Conservation (phyloP, 2,888 invertebrate species). For the Prostheceraeus crozeri region DNA sequence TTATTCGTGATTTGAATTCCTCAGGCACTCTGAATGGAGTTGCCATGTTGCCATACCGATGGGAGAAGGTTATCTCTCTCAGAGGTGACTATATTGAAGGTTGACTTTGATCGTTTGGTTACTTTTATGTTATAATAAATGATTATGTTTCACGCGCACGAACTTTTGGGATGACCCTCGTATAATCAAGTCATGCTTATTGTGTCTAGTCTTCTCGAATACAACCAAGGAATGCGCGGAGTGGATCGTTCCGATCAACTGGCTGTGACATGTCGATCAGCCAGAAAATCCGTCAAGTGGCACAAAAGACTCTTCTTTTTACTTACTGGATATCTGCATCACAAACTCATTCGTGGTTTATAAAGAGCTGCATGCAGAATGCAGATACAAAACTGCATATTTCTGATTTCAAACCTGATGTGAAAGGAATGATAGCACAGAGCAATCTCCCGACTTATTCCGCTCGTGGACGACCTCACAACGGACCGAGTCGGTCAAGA, state of each 20-base stretch:
- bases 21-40: no score
- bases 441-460: conserved; percentile 16
- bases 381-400: conserved; percentile 5
- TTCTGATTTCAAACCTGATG: conserved; percentile 19
- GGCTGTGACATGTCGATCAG: conserved; percentile 12
- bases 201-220: conserved; percentile 13
- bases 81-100: no score
- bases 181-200: no score
- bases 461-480: background rate
- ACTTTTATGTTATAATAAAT: no score
- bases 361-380: background rate
- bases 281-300: conserved; percentile 14
- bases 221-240: conserved; percentile 12
- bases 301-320: conserved; percentile 15
- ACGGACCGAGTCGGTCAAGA: background rate
- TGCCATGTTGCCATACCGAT: no score
- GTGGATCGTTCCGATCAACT: conserved; percentile 13
- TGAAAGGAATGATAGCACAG: conserved; percentile 4
- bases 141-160: no score
- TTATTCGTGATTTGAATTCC: no score
- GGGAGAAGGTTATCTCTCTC: no score
- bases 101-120: no score
- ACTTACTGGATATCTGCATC: conserved; percentile 26
- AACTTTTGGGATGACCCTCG: no score
- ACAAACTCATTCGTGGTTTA: conserved; percentile 1